Evolutionary conservation across 2,888 invertebrate species (phyloP).

Genomic region (Drosophila anomalata): DNA sequence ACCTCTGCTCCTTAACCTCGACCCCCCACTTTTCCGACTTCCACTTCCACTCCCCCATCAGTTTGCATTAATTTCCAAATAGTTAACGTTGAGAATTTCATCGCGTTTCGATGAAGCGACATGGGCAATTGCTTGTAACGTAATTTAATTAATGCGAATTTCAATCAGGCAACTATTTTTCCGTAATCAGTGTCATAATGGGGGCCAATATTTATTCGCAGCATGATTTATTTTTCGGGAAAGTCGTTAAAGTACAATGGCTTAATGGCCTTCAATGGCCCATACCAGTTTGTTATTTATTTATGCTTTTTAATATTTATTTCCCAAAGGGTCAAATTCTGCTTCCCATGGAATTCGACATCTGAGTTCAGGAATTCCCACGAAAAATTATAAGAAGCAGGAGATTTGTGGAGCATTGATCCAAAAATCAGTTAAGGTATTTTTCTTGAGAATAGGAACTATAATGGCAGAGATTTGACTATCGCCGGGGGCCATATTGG

Average conservation of each 20-base stretch:
- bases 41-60: background rate
- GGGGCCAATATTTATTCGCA: constrained; percentile 3
- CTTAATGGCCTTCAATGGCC: background rate
- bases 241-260: background rate
- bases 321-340: no score
- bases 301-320: no score
- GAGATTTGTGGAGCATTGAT: no score
- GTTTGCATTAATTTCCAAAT: constrained; percentile 22
- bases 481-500: no score
- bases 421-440: no score
- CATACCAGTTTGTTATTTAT: background rate
- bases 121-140: constrained; percentile 31
- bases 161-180: constrained; percentile 15
- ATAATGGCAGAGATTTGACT: no score
- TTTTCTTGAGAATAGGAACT: no score
- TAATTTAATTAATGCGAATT: constrained; percentile 39
- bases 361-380: no score
- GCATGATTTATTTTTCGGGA: constrained; percentile 12
- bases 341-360: no score
- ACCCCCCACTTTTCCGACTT: background rate
- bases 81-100: constrained; percentile 33
- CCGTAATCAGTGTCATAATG: constrained; percentile 7
- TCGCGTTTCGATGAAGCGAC: constrained; percentile 15
- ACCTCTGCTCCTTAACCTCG: background rate
- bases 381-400: no score